Percentiles rank a stretch among this genome's conserved stretches.
These are phyloP conservation scores for Ectemnius continuus DNA, from an alignment of 2,888 invertebrate species.

Conservation along the genomic window DNA sequence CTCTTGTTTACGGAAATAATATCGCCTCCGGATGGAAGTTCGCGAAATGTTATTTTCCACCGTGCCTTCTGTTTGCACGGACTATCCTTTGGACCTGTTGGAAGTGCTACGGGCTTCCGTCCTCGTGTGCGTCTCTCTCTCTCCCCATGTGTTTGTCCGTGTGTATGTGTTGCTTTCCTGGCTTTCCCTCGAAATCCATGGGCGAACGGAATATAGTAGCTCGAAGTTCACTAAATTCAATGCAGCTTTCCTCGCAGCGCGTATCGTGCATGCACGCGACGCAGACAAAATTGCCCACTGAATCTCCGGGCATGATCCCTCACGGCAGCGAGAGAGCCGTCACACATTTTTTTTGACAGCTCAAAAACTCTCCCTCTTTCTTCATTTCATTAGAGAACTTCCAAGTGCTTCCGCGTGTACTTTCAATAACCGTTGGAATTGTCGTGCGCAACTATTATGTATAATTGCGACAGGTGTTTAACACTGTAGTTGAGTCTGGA, in stretches of 20 bases:
- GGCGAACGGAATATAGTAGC: conserved; percentile 22
- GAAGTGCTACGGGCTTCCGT: background rate
- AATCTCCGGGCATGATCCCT: conserved; percentile 23
- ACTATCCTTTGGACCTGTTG: conserved; percentile 19
- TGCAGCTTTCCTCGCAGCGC: conserved; percentile 24
- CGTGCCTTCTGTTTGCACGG: conserved; percentile 10
- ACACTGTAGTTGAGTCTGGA: too few relatives aligned
- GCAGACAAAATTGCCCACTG: conserved; percentile 24
- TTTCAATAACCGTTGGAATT: too few relatives aligned
- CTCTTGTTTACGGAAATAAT: conserved; percentile 17
- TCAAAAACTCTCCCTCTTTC: too few relatives aligned
- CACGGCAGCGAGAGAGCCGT: conserved; percentile 16
- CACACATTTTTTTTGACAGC: too few relatives aligned
- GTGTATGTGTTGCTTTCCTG: background rate
- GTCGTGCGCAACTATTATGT: too few relatives aligned
- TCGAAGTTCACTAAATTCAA: conserved; percentile 39
- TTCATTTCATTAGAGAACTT: too few relatives aligned
- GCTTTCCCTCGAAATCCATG: conserved; percentile 25
- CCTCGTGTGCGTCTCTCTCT: too few relatives aligned
- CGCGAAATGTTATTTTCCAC: conserved; percentile 26
- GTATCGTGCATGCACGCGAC: conserved; percentile 28
- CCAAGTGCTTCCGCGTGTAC: too few relatives aligned
- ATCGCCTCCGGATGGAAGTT: background rate
- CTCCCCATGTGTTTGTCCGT: background rate
- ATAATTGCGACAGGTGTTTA: too few relatives aligned